phyloP scores from a whole-genome alignment of 2,888 invertebrate genomes.

The Tenthredo scrophulariae region DNA sequence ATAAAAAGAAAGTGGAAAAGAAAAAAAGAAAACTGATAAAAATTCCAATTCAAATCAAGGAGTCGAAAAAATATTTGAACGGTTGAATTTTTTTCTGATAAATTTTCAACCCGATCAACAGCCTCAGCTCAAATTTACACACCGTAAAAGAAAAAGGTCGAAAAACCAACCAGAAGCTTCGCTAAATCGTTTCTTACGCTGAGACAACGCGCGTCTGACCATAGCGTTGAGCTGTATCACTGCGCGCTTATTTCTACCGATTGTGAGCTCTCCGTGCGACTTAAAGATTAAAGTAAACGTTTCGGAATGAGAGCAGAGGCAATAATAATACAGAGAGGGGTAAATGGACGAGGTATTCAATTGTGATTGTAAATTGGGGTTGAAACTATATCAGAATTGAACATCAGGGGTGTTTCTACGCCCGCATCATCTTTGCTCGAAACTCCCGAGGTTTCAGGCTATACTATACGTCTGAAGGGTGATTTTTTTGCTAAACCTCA shows the following conservation, averaged over 20 bases:
- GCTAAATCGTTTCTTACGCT: background rate
- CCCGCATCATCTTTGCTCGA: conserved; percentile 46
- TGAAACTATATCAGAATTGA: conserved; percentile 11
- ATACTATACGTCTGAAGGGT: conserved; percentile 32
- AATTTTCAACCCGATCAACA: background rate
- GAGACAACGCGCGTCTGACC: background rate
- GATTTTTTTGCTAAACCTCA: conserved; percentile 35
- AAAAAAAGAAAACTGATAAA: background rate
- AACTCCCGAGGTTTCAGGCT: background rate
- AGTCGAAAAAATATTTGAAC: background rate
- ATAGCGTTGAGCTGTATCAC: background rate
- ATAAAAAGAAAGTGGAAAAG: background rate
- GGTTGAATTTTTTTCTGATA: background rate
- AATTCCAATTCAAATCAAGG: background rate
- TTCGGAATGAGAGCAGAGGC: background rate
- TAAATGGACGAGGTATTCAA: background rate
- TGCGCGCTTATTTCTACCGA: background rate
- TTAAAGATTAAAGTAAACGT: background rate
- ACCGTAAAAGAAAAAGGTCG: background rate
- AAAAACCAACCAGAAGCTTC: background rate
- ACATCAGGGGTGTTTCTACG: background rate
- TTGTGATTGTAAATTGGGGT: background rate
- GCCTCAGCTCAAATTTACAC: background rate
- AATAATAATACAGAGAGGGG: background rate
- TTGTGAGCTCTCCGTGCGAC: too few species aligned